phyloP scores from a whole-genome alignment of 1,140 invertebrate genomes.

The Hyles vespertilio region DNA sequence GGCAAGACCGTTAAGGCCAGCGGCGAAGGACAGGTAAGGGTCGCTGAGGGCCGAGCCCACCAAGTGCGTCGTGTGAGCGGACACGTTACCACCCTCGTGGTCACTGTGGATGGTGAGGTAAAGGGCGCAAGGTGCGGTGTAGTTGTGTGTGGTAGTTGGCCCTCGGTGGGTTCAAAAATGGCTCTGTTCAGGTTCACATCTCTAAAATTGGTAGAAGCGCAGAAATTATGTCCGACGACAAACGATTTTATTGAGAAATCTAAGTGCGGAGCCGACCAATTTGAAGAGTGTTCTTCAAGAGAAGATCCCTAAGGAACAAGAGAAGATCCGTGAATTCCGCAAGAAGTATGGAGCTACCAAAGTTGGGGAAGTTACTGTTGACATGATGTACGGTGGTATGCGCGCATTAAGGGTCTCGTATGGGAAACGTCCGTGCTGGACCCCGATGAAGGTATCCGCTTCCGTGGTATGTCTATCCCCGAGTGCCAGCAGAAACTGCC shows the following conservation, averaged over 20 bases:
- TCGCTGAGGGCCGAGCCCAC: slow-evolving; percentile 97
- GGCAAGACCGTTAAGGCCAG: slow-evolving; percentile 95
- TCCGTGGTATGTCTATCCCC: slow-evolving; percentile 96
- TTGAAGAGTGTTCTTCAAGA: slow-evolving; percentile 90
- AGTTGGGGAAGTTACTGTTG: slow-evolving; percentile 96
- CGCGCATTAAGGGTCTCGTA: slow-evolving; percentile 94
- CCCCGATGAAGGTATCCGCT: slow-evolving; percentile 96
- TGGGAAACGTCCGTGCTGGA: slow-evolving; percentile 97
- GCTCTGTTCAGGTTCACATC: slow-evolving; percentile 65
- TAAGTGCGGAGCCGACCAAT: slow-evolving; percentile 81
- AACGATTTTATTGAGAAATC: slow-evolving; percentile 61
- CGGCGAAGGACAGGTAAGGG: slow-evolving; percentile 95
- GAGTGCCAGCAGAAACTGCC: slow-evolving; percentile 95
- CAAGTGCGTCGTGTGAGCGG: slow-evolving; percentile 95
- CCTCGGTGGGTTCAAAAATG: slow-evolving; percentile 61
- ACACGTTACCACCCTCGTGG: slow-evolving; percentile 97
- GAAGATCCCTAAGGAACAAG: slow-evolving; percentile 94
- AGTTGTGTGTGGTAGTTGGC: slow-evolving; percentile 50
- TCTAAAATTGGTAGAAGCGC: slow-evolving; percentile 55
- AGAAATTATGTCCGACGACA: slow-evolving; percentile 65
- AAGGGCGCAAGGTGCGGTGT: slow-evolving; percentile 28
- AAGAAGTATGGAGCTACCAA: slow-evolving; percentile 90
- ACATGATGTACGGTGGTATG: slow-evolving; percentile 99
- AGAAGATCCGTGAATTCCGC: slow-evolving; percentile 92
- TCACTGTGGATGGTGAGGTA: slow-evolving; percentile 86